These are phyloP conservation scores for Anser brachyrhynchus DNA, from an alignment of 2,113 vertebrate genomes.

Conservation along the genomic window DNA sequence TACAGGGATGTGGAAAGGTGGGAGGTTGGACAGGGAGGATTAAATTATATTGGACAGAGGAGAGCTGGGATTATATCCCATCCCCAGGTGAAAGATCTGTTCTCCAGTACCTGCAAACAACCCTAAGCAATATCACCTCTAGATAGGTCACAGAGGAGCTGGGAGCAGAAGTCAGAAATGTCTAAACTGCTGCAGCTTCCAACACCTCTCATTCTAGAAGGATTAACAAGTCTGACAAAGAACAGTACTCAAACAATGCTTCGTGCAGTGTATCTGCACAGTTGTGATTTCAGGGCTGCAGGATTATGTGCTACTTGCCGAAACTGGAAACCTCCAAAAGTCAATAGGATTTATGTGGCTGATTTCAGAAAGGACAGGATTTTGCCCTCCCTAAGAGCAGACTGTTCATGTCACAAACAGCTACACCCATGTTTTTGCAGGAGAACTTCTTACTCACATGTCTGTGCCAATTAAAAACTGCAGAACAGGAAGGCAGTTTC, in stretches of 20 bases:
- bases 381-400: not conserved
- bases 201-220: not conserved
- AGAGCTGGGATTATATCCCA: not conserved
- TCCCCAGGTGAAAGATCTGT: not conserved
- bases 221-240: not conserved
- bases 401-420: not conserved
- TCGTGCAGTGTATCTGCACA: not conserved
- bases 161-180: not conserved
- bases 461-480: not conserved
- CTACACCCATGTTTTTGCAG: rapidly evolving
- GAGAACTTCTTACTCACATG: not conserved
- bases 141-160: not conserved
- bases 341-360: not conserved
- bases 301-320: not conserved
- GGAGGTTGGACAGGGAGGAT: not conserved
- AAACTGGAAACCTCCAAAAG: not conserved
- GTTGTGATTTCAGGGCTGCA: not conserved
- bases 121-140: not conserved
- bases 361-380: not conserved
- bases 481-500: not conserved
- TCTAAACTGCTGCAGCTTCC: not conserved
- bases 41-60: rapidly evolving
- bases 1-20: not conserved
- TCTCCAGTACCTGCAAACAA: not conserved
- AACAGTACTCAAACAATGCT: not conserved